phyloP scores from a whole-genome alignment of 1,140 invertebrate species.

The Sycobia sp. region DNA sequence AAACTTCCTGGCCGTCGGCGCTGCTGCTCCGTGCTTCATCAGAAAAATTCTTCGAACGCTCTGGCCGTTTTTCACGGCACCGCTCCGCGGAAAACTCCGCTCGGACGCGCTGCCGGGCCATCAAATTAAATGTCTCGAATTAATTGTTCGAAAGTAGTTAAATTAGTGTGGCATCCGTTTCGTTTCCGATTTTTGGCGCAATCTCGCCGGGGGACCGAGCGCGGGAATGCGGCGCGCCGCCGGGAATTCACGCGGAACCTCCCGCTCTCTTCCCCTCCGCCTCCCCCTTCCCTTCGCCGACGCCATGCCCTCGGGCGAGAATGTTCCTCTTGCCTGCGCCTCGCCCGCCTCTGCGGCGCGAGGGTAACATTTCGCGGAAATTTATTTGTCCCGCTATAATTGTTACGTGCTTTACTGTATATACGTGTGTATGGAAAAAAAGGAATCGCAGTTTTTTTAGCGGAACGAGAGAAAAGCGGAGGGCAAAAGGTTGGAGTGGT shows the following conservation, averaged over 20 bases:
- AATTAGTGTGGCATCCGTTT: constrained; percentile 49
- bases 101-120: no score
- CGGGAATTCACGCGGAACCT: background rate
- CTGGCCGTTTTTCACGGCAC: no score
- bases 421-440: background rate
- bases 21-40: no score
- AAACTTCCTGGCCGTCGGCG: no score
- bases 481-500: no score
- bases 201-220: constrained; percentile 42
- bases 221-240: constrained; percentile 40
- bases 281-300: background rate
- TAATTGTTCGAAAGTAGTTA: constrained; percentile 53
- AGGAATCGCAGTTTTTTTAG: no score
- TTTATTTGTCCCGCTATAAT: constrained; percentile 29
- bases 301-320: constrained; percentile 17
- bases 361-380: constrained; percentile 13
- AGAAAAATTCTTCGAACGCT: no score
- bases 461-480: background rate
- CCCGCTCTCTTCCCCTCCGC: background rate
- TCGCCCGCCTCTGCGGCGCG: background rate
- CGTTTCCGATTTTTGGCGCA: constrained; percentile 48
- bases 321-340: background rate
- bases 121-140: constrained; percentile 52
- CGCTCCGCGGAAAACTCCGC: no score
- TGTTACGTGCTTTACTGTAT: constrained; percentile 9